Evolutionary conservation across 2,888 invertebrate species (phyloP).

Genomic region (Phengaris arion): DNA sequence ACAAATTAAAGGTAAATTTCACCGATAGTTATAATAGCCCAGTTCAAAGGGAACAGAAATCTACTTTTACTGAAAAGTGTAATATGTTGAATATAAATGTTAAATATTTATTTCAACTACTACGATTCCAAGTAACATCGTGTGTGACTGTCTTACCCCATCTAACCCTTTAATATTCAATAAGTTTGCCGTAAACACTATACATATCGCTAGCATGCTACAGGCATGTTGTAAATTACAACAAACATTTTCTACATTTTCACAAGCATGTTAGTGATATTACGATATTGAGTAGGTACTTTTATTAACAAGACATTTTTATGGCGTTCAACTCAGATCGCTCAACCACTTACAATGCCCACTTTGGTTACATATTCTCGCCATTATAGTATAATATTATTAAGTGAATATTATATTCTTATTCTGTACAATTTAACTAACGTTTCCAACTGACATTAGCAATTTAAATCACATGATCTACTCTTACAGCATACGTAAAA

Average conservation of each 20-base stretch:
- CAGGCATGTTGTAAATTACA: background rate
- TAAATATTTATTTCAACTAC: background rate
- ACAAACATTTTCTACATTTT: conserved; percentile 15
- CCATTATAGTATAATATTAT: background rate
- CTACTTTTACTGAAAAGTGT: background rate
- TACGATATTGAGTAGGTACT: background rate
- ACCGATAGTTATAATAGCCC: background rate
- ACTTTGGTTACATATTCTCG: background rate
- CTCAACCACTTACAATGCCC: background rate
- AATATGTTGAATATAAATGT: background rate
- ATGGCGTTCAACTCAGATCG: background rate
- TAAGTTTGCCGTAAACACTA: background rate
- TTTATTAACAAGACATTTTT: background rate
- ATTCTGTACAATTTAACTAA: background rate
- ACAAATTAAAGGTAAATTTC: background rate
- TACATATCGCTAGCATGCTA: background rate
- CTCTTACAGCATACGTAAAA: background rate
- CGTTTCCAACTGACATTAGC: background rate
- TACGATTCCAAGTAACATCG: background rate
- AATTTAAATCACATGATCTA: conserved; percentile 7
- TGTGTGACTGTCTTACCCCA: background rate
- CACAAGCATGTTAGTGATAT: background rate
- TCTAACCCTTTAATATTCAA: background rate
- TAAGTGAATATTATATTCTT: conserved; percentile 8
- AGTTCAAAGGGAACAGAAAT: background rate